Evolutionary conservation across 2,888 invertebrate species (phyloP).

Genomic region (Entomobrya multifasciata): DNA sequence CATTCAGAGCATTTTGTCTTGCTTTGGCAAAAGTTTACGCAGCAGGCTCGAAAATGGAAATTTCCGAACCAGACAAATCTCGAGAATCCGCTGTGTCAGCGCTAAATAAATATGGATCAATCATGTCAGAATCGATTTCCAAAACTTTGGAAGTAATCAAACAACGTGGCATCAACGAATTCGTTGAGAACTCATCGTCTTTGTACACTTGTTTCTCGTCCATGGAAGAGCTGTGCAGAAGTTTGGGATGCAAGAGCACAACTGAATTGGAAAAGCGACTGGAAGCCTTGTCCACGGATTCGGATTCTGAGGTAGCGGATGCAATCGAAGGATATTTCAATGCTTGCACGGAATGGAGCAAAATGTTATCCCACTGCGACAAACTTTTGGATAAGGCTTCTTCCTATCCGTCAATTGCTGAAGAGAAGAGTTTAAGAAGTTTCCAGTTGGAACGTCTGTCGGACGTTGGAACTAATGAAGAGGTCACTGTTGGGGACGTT

Average conservation of each 20-base stretch:
- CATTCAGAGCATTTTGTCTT: too few species aligned
- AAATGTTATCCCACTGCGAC: constrained; percentile 73
- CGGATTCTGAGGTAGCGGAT: constrained; percentile 55
- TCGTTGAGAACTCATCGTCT: neutral
- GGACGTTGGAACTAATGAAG: neutral
- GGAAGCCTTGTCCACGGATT: constrained; percentile 15
- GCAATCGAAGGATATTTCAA: constrained; percentile 69
- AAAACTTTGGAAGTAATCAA: neutral
- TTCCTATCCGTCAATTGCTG: neutral
- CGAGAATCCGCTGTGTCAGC: neutral
- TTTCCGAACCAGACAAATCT: too few species aligned
- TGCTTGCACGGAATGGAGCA: constrained; percentile 63
- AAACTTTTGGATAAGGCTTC: constrained; percentile 7
- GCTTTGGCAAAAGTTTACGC: too few species aligned
- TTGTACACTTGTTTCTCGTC: neutral
- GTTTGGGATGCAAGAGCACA: constrained; percentile 1
- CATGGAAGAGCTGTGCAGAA: constrained; percentile 22
- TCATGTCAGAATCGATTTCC: neutral
- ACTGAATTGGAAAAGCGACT: constrained; percentile 26
- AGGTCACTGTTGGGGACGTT: constrained; percentile 27
- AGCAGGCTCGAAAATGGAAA: too few species aligned
- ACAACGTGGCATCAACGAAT: constrained; percentile 24
- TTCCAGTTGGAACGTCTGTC: constrained; percentile 3
- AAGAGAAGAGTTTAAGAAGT: neutral
- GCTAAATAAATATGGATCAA: constrained; percentile 2